Base-by-base conservation (phyloP, 1,140 invertebrate genomes). In the Amyelois transitella region DNA sequence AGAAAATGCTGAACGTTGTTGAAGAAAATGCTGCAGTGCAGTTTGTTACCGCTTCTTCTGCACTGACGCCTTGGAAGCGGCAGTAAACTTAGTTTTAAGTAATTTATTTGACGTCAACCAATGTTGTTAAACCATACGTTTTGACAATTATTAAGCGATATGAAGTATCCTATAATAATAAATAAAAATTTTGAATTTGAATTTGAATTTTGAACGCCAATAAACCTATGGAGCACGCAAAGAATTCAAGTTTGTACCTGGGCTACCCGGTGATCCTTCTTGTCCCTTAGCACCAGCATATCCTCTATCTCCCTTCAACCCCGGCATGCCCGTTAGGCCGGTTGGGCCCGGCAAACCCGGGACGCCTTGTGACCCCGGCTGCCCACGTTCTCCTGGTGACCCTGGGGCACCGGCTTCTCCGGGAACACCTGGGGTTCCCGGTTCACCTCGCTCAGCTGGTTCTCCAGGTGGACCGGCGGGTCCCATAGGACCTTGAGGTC, bases 401-500 rank as follows among this genome's bases (percentile, higher is more conserved):
- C 94, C 94, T n/a, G 89, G 70, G 14, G 93, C 91, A n/a, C 94
- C 94, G 3, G 89, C 60, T 77, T 95, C 94, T 62, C 95, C 93
- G 49, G 92, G 89, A n/a, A 90, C 79, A 7, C 94, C 94, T 17
- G 93, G 91, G 44, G 90, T 85, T 45, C 95, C 95, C 20, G 92
- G 90, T 65, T 95, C 94, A 24, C 94, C 94, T 72, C 92, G 88
- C 74, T 94, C 93, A 0, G 91, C 94, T 52, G 93, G 91, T 79
- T 94, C 93, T 50, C 94, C 94, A 10, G 93, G 92, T n/a, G 93
- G 91, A 12, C 94, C 94, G 6, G 88, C 72, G 6, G 91, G 91
- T 24, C 94, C 94, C 20, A 93, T 75, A 19, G 89, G 88, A 14
- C 94, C 94, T 80, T 92, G 92, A 0, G 88, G 89, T 14, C 94